Evolutionary conservation across 2,888 invertebrate species (phyloP).

Genomic region (Trilocha varians): DNA sequence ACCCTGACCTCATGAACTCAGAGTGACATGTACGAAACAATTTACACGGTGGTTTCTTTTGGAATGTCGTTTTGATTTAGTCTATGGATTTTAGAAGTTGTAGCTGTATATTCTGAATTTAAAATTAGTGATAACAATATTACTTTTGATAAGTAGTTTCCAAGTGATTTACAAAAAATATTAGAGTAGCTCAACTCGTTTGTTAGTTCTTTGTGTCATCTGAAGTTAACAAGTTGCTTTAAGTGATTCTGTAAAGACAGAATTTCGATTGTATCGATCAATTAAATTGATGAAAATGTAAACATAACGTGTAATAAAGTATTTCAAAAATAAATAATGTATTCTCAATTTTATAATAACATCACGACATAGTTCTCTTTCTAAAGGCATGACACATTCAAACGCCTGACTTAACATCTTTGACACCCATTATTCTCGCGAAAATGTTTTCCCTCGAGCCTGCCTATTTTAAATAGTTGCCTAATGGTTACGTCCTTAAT

Average conservation of each 20-base stretch:
- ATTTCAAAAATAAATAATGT: too few relatives aligned
- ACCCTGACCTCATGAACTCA: conserved; percentile 68
- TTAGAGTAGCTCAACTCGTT: too few relatives aligned
- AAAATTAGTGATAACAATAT: too few relatives aligned
- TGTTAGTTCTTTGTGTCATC: too few relatives aligned
- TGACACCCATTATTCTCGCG: conserved; percentile 47
- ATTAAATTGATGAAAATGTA: too few relatives aligned
- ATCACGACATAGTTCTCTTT: conserved; percentile 2
- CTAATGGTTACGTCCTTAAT: conserved; percentile 71
- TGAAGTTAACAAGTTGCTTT: too few relatives aligned
- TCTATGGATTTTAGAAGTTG: not conserved
- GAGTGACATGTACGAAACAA: conserved; percentile 44
- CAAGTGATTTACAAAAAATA: too few relatives aligned
- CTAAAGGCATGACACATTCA: conserved; percentile 10
- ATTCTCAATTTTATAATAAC: not conserved
- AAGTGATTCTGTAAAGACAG: too few relatives aligned
- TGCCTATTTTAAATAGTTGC: conserved; percentile 70
- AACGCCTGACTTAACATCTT: conserved; percentile 29
- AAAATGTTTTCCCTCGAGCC: conserved; percentile 56
- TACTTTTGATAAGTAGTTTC: too few relatives aligned
- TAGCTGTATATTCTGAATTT: not conserved
- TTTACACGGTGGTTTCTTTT: conserved; percentile 11
- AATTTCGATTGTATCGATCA: too few relatives aligned
- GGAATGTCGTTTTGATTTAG: not conserved
- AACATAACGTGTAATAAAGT: too few relatives aligned